Evolutionary conservation across 1,140 invertebrate genomes (phyloP).

Genomic region (Gryllus bimaculatus): DNA sequence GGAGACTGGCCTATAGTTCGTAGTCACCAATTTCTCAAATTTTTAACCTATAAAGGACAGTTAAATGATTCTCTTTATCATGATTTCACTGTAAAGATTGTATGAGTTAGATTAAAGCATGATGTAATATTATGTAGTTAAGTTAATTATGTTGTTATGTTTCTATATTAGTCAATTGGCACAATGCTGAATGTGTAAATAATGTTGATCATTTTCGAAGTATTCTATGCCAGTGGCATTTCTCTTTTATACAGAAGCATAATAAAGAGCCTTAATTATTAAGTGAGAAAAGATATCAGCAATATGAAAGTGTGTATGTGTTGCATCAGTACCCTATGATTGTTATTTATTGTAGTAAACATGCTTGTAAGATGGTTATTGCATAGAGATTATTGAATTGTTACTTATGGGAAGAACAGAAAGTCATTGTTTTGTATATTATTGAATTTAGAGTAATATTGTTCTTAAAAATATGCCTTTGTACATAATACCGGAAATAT

Average conservation of each 20-base stretch:
- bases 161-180: background rate
- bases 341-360: background rate
- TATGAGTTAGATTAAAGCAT: background rate
- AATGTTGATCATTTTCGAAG: background rate
- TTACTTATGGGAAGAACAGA: background rate
- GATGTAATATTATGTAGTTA: no score
- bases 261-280: background rate
- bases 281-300: background rate
- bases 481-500: background rate
- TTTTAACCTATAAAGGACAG: background rate
- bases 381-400: background rate
- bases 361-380: background rate
- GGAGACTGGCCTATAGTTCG: background rate
- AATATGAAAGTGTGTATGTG: background rate
- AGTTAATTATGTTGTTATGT: background rate
- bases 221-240: background rate
- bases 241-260: background rate
- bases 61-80: background rate
- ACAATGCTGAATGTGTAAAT: background rate
- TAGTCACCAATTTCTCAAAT: background rate
- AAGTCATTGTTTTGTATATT: background rate
- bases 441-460: background rate
- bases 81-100: background rate
- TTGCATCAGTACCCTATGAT: background rate
- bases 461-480: slow-evolving; percentile 1